Conservation (phyloP, 2,888 invertebrate species). For the Crocallis elinguaria region DNA sequence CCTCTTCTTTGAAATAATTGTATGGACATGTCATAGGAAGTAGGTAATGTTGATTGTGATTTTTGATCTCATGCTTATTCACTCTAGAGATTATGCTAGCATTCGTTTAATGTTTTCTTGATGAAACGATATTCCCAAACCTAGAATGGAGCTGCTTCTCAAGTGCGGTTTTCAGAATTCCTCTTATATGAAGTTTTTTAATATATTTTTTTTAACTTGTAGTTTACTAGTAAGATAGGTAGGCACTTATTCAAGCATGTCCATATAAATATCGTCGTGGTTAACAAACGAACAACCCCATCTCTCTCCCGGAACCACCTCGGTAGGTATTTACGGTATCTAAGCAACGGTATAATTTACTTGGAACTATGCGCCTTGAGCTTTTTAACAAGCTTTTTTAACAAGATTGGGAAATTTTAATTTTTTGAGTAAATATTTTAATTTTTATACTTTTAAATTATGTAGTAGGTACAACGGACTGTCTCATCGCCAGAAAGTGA, state of each 20-base stretch:
- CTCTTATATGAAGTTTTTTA: too few species aligned
- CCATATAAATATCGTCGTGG: slow-evolving; percentile 49
- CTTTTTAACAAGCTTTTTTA: slow-evolving; percentile 14
- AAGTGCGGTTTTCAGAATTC: too few species aligned
- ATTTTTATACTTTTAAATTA: not conserved
- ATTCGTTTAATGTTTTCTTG: too few species aligned
- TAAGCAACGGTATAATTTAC: slow-evolving; percentile 69
- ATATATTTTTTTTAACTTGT: too few species aligned
- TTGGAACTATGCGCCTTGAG: slow-evolving; percentile 54
- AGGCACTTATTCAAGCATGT: slow-evolving; percentile 36
- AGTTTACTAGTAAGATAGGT: too few species aligned
- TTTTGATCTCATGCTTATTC: not conserved
- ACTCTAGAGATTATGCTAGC: too few species aligned
- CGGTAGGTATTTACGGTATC: slow-evolving; percentile 68
- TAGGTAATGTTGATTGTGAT: not conserved
- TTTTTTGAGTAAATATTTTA: not conserved
- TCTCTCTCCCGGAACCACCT: slow-evolving; percentile 64
- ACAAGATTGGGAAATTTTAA: not conserved
- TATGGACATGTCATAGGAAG: slow-evolving; percentile 38
- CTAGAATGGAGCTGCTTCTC: too few species aligned
- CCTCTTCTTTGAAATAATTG: slow-evolving; percentile 31
- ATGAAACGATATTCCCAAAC: too few species aligned
- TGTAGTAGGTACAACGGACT: not conserved
- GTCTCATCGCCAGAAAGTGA: too few species aligned
- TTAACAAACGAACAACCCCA: slow-evolving; percentile 76